Evolutionary conservation across 2,888 invertebrate species (phyloP).

Genomic region (Amphiduros pacificus): DNA sequence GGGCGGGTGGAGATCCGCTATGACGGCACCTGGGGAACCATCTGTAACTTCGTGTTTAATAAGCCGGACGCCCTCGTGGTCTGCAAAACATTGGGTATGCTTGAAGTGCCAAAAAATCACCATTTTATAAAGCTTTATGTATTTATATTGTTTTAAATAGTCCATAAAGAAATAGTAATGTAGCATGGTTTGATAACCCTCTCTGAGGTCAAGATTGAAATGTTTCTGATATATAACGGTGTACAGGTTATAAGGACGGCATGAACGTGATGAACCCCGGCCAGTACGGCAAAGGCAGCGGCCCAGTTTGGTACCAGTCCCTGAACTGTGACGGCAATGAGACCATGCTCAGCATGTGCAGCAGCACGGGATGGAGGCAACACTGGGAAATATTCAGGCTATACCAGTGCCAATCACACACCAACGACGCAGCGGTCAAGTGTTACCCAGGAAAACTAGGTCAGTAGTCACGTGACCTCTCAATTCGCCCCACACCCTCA

Average conservation of each 20-base stretch:
- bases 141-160: neutral
- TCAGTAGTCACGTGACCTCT: too few relatives aligned
- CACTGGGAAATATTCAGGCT: conserved; percentile 7
- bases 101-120: neutral
- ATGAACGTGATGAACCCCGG: neutral
- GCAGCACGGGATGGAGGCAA: conserved; percentile 12
- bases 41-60: conserved; percentile 46
- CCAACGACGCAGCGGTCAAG: conserved; percentile 41
- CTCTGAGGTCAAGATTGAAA: too few relatives aligned
- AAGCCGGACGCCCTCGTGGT: conserved; percentile 41
- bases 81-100: conserved; percentile 37
- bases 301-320: conserved; percentile 68
- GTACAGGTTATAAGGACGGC: conserved; percentile 9
- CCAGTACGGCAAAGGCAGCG: conserved; percentile 2
- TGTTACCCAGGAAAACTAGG: conserved; percentile 42
- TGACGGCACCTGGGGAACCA: conserved; percentile 41
- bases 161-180: too few relatives aligned
- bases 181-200: too few relatives aligned
- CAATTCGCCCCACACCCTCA: too few relatives aligned
- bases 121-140: neutral
- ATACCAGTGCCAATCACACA: conserved; percentile 17
- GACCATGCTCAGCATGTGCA: conserved; percentile 68
- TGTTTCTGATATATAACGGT: too few relatives aligned
- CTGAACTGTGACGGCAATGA: conserved; percentile 73
- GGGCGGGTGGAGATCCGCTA: conserved; percentile 50